These are phyloP conservation scores for Lomographa bimaculata DNA, from an alignment of 2,888 invertebrate genomes.

Conservation along the genomic window DNA sequence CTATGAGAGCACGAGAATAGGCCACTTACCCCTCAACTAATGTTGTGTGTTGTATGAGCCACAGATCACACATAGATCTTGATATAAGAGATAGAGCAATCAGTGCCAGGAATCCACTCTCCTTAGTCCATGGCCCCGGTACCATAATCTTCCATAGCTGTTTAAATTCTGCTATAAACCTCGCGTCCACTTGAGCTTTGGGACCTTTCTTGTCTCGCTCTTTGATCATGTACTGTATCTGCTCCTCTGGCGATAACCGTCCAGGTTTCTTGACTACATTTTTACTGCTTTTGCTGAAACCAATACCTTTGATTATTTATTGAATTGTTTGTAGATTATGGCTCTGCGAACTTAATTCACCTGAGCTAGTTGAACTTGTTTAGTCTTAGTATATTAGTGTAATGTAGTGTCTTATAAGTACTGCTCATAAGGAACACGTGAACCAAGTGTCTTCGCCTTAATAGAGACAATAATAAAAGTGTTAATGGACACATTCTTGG, in stretches of 20 bases:
- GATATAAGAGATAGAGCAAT: constrained; percentile 93
- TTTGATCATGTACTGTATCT: constrained; percentile 91
- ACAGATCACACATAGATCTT: constrained; percentile 97
- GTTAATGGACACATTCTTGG: too few relatives aligned
- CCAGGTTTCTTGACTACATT: constrained; percentile 39
- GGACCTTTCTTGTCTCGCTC: constrained; percentile 85
- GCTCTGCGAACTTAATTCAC: too few relatives aligned
- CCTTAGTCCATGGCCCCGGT: constrained; percentile 90
- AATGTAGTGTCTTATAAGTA: too few relatives aligned
- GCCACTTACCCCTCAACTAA: constrained; percentile 92
- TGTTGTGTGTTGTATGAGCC: constrained; percentile 98
- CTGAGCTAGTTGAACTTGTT: too few relatives aligned
- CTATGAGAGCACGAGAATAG: too few relatives aligned
- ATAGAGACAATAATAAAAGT: too few relatives aligned
- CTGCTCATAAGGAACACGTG: too few relatives aligned
- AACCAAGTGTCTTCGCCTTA: too few relatives aligned
- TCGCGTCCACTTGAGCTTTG: constrained; percentile 90
- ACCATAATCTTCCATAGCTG: constrained; percentile 89
- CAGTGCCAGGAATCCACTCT: constrained; percentile 88
- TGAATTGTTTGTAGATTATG: too few relatives aligned
- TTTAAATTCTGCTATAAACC: constrained; percentile 88
- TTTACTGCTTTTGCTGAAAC: constrained; percentile 44
- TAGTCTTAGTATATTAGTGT: too few relatives aligned
- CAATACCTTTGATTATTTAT: too few relatives aligned
- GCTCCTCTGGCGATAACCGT: constrained; percentile 84